A percentile compares a stretch with the other conserved stretches of the same genome.
Conservation (phyloP, 1,140 invertebrate species). For the Phthorimaea operculella region DNA sequence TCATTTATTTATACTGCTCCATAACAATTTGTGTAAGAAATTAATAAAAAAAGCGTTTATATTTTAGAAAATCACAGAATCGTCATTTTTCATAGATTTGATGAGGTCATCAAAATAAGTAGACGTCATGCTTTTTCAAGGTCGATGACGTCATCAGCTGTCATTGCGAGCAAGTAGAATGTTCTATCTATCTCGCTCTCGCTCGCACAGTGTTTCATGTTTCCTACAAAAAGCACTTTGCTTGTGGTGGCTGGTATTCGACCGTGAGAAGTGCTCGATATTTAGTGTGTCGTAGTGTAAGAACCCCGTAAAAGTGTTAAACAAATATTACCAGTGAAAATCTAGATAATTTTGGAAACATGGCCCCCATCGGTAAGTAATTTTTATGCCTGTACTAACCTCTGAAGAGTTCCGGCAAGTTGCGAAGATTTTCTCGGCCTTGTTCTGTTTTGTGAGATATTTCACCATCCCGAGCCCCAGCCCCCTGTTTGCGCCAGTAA, state of each 20-base stretch:
- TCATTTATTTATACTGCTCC: no score
- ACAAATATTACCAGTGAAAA: constrained; percentile 13
- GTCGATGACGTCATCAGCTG: constrained; percentile 40
- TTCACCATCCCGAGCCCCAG: constrained; percentile 87
- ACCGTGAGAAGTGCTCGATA: constrained; percentile 20
- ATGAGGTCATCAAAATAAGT: background rate
- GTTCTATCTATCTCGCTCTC: constrained; percentile 24
- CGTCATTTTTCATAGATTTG: background rate
- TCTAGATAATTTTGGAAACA: constrained; percentile 22
- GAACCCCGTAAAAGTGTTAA: background rate
- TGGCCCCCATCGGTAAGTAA: constrained; percentile 62
- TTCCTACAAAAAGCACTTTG: constrained; percentile 22
- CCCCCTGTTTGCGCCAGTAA: constrained; percentile 90
- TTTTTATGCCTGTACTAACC: constrained; percentile 35
- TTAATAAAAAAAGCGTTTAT: no score
- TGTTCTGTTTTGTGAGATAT: constrained; percentile 59
- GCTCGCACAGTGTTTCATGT: background rate
- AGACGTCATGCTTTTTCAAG: constrained; percentile 7
- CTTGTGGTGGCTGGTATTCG: constrained; percentile 15
- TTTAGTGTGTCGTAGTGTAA: constrained; percentile 12
- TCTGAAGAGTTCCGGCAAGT: constrained; percentile 55
- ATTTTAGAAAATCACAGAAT: no score
- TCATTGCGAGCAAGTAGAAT: constrained; percentile 23
- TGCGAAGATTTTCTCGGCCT: constrained; percentile 48
- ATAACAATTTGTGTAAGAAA: no score